These are phyloP conservation scores for Bombyx mandarina DNA, from an alignment of 1,140 invertebrate genomes.

Conservation along the genomic window DNA sequence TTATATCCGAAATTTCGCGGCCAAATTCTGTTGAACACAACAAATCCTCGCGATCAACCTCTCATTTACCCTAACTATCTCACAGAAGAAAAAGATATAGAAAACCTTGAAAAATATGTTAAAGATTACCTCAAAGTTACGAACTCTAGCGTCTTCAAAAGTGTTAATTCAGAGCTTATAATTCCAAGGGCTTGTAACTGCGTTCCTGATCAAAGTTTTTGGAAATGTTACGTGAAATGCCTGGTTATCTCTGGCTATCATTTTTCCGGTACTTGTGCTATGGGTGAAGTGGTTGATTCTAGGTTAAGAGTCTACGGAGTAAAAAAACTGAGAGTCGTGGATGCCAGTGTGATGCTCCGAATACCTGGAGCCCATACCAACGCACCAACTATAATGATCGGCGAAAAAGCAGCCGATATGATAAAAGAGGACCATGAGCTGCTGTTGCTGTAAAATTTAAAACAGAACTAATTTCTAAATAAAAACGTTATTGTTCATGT, in stretches of 20 bases:
- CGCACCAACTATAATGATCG: conserved; percentile 4
- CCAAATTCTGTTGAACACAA: neutral
- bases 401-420: neutral
- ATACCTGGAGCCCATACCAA: conserved; percentile 4
- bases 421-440: neutral
- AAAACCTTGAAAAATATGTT: conserved; percentile 3
- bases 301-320: neutral
- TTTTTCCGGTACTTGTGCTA: conserved; percentile 4
- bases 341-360: conserved; percentile 2
- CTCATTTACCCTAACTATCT: neutral
- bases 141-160: conserved; percentile 2
- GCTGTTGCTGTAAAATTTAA: no score
- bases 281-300: conserved; percentile 6
- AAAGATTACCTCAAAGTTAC: conserved; percentile 4
- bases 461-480: no score
- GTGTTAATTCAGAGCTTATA: neutral
- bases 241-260: neutral
- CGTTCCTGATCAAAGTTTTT: neutral
- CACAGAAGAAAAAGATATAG: conserved; percentile 3
- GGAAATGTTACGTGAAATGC: conserved; percentile 1
- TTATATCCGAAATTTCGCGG: conserved; percentile 4
- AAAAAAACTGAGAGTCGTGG: neutral
- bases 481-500: no score
- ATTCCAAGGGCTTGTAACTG: conserved; percentile 1
- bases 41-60: conserved; percentile 2